Evolutionary conservation across 2,888 invertebrate genomes (phyloP).

Genomic region (Torymus texanus): DNA sequence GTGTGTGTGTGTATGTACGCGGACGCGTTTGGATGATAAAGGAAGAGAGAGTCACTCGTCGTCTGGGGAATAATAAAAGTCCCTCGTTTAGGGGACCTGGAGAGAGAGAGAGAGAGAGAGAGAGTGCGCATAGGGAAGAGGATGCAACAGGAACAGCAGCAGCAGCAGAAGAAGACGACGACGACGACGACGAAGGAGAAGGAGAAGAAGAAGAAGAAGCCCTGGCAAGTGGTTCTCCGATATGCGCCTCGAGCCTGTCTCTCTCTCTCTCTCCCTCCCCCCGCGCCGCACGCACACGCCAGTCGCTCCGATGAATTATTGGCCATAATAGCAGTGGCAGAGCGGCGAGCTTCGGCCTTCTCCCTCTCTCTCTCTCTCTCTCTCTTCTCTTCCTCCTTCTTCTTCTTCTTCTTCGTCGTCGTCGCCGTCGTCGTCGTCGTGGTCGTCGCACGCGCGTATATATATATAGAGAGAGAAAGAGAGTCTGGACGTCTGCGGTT

Average conservation of each 20-base stretch:
- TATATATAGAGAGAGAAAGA: too few species aligned
- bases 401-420: constrained; percentile 41
- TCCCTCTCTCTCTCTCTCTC: constrained; percentile 15
- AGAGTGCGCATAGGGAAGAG: neutral
- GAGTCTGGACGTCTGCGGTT: neutral
- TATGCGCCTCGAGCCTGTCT: constrained; percentile 10
- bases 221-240: neutral
- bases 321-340: constrained; percentile 75
- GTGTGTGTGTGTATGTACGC: too few species aligned
- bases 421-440: constrained; percentile 36
- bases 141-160: too few species aligned
- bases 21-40: constrained; percentile 38
- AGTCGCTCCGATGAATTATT: constrained; percentile 75
- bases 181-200: neutral
- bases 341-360: constrained; percentile 65
- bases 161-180: too few species aligned
- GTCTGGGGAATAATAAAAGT: constrained; percentile 36
- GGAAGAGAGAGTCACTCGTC: neutral
- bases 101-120: constrained; percentile 14
- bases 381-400: constrained; percentile 10
- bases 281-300: constrained; percentile 70
- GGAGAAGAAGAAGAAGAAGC: neutral
- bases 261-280: constrained; percentile 62
- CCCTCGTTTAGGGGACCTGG: constrained; percentile 28
- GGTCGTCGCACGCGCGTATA: neutral